Conservation (phyloP, 2,888 invertebrate species). For the Drosophila formosana region DNA sequence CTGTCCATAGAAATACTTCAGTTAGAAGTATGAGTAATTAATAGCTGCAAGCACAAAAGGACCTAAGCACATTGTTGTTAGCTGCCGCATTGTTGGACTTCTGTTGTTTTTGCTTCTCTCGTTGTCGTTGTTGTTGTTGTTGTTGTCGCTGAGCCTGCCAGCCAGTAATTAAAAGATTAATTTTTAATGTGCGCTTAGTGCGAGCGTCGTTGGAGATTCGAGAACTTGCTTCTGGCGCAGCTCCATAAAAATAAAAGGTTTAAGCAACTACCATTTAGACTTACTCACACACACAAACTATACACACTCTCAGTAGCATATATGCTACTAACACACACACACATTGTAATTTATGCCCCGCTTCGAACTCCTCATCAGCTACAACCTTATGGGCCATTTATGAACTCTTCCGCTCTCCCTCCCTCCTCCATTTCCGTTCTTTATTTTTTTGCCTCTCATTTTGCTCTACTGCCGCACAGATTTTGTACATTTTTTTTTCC, state of each 20-base stretch:
- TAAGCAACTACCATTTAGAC: conserved; percentile 30
- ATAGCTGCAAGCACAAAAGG: conserved; percentile 43
- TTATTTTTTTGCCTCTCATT: neutral
- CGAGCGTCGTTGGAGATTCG: conserved; percentile 26
- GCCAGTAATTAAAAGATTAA: conserved; percentile 77
- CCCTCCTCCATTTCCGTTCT: conserved; percentile 13
- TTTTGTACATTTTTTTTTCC: conserved; percentile 41
- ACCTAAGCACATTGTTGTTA: conserved; percentile 32
- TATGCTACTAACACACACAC: conserved; percentile 17
- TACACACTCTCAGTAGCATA: conserved; percentile 27
- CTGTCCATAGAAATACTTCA: conserved; percentile 21
- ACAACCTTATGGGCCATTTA: conserved; percentile 56
- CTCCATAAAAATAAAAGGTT: conserved; percentile 55
- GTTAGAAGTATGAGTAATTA: conserved; percentile 50
- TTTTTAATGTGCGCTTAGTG: conserved; percentile 73
- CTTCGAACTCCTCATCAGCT: conserved; percentile 52
- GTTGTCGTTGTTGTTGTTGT: conserved; percentile 2
- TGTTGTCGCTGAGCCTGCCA: conserved; percentile 32
- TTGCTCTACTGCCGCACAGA: neutral
- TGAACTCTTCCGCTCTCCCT: neutral
- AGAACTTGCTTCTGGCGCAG: conserved; percentile 12
- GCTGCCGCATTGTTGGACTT: conserved; percentile 9
- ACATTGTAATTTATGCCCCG: conserved; percentile 65
- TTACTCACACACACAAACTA: neutral
- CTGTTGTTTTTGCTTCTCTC: conserved; percentile 5